Evolutionary conservation across 2,113 vertebrate genomes (phyloP).

Genomic region (Rana temporaria): DNA sequence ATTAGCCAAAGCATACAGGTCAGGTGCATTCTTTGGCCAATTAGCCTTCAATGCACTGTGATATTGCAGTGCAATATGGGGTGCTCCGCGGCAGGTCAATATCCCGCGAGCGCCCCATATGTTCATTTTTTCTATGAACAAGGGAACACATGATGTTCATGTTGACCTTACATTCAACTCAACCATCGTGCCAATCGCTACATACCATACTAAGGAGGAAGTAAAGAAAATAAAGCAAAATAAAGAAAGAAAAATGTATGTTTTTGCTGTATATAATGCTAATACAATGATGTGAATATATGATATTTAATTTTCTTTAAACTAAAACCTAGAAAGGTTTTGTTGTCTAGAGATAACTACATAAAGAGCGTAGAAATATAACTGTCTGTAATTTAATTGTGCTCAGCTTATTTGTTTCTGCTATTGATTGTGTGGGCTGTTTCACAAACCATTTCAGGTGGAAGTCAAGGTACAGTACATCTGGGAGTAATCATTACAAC

Average conservation of each 20-base stretch:
- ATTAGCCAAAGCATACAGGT: no score
- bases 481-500: constrained; percentile 36
- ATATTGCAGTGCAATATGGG: no score
- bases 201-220: not conserved
- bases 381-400: constrained; percentile 22
- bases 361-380: not conserved
- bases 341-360: not conserved
- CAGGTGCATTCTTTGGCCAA: no score
- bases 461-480: constrained; percentile 43
- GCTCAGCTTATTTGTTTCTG: constrained; percentile 27
- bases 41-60: no score
- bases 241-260: not conserved
- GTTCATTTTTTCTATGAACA: no score
- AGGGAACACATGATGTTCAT: no score
- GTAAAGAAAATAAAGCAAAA: not conserved
- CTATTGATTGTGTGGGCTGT: constrained; percentile 38
- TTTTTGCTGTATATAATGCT: not conserved
- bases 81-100: no score
- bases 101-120: no score
- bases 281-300: not conserved
- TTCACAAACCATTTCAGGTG: constrained; percentile 38
- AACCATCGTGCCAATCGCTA: no score
- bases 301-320: not conserved
- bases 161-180: no score
- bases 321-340: not conserved